Evolutionary conservation across 1,140 invertebrate genomes (phyloP).

Genomic region (Pseudomyrmex concolor): DNA sequence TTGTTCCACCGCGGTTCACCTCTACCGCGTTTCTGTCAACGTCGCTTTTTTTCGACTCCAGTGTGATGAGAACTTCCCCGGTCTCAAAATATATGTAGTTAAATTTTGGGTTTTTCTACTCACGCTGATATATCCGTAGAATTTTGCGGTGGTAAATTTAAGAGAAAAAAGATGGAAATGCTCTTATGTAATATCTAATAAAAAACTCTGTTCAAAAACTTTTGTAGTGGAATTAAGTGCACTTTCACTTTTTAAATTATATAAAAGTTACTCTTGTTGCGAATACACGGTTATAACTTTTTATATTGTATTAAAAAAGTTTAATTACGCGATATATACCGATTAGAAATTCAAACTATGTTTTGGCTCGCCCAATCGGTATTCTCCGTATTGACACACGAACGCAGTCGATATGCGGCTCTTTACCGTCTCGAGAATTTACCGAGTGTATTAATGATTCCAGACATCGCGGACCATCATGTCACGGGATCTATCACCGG

Average conservation of each 20-base stretch:
- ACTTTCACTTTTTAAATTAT: no score
- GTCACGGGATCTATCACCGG: slow-evolving; percentile 70
- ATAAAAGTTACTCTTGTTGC: no score
- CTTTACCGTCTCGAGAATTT: slow-evolving; percentile 32
- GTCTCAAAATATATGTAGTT: slow-evolving; percentile 7
- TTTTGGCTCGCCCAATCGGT: neutral
- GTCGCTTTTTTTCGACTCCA: slow-evolving; percentile 22
- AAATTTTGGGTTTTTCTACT: neutral
- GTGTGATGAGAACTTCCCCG: slow-evolving; percentile 39
- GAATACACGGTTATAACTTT: no score
- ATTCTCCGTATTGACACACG: neutral
- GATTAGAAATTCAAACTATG: slow-evolving; percentile 5
- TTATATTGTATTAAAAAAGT: no score
- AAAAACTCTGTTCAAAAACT: no score
- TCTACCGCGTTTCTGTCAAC: slow-evolving; percentile 17
- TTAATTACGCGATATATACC: no score
- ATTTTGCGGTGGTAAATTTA: no score
- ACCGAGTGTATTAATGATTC: slow-evolving; percentile 67
- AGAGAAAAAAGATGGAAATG: no score
- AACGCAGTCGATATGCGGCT: neutral
- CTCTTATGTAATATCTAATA: no score
- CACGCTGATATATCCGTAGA: no score
- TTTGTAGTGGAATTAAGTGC: no score
- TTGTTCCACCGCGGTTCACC: slow-evolving; percentile 2
- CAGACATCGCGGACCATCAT: slow-evolving; percentile 53